Evolutionary conservation across 2,113 vertebrate species (phyloP), one percentile per base, ranked within the genome.

Genomic region (Myrmecobius fasciatus): DNA sequence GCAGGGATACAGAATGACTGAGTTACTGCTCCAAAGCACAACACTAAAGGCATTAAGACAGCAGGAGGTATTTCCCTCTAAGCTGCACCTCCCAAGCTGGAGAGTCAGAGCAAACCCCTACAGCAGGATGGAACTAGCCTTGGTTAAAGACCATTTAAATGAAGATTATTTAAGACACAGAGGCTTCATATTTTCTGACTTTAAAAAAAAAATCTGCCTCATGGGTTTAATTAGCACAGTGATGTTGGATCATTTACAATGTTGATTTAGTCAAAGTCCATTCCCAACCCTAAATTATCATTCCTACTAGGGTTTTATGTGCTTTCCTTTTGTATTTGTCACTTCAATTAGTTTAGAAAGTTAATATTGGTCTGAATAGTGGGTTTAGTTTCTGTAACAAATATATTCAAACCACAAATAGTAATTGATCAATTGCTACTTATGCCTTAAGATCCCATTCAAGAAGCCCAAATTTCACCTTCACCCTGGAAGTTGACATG

Each of bases 31-130:
- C 52, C 0, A 0, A 94, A 91, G 54, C 60, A 92, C 89, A 28
- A 53, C 60, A 75, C 0, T 22, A 36, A n/a, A 3, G 26, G 20
- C 31, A 8, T 90, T 6, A 6, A 51, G 93, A 25, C 43, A 8
- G 3, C 3, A 0, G 95, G 95, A 93, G 28, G 24, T 36, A 52
- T 88, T 83, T 83, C 67, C 89, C 92, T n/a, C 47, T 3, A 0
- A 83, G 0, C 31, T 3, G 28, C 49, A 47, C 4, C 20, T 25
- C 92, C n/a, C 24, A 46, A 10, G 0, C 6, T 17, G 11, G 0
- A 0, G 14, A 31, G 28, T 49, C n/a, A n/a, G 28, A 83, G 75
- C 9, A 25, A 89, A 89, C 89, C 43, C 46, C 8, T 52, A 83
- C 89, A 17, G 43, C 51, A 75, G 25, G 36, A 43, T 83, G n/a